These are phyloP conservation scores for Dasysyrphus tricinctus DNA, from an alignment of 2,888 invertebrate genomes.

Conservation along the genomic window DNA sequence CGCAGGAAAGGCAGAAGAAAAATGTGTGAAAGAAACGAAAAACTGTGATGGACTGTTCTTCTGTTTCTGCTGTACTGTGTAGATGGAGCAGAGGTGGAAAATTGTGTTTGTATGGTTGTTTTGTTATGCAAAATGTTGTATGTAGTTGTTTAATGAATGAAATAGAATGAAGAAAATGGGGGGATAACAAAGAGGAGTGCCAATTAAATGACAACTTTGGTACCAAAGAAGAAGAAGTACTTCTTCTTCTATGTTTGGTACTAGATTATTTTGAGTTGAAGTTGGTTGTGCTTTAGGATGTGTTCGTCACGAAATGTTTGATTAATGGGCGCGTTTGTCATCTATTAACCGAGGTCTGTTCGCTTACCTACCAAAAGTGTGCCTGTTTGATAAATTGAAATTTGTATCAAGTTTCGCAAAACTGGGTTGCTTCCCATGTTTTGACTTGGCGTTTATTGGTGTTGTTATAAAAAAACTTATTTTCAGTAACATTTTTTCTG, in stretches of 20 bases:
- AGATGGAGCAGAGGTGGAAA: slow-evolving; percentile 30
- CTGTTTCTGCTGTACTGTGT: slow-evolving; percentile 2
- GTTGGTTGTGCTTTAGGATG: not conserved
- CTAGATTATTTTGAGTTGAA: slow-evolving; percentile 2
- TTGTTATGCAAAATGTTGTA: slow-evolving; percentile 62
- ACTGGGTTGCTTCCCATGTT: too few species aligned
- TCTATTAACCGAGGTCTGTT: too few species aligned
- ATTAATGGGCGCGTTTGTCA: too few species aligned
- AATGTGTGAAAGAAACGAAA: slow-evolving; percentile 54
- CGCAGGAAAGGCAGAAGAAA: slow-evolving; percentile 57
- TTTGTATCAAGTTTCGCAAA: too few species aligned
- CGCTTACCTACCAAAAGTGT: too few species aligned
- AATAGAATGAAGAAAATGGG: slow-evolving; percentile 3
- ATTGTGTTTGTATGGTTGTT: slow-evolving; percentile 49
- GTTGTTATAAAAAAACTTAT: too few species aligned
- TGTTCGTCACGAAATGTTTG: not conserved
- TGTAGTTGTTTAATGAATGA: slow-evolving; percentile 24
- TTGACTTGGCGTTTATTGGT: too few species aligned
- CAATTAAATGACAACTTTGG: slow-evolving; percentile 48
- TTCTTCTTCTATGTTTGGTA: too few species aligned
- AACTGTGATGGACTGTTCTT: slow-evolving; percentile 47
- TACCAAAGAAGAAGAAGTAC: too few species aligned
- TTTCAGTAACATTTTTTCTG: too few species aligned
- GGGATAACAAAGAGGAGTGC: slow-evolving; percentile 43
- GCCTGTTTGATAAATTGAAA: too few species aligned